Conservation (phyloP, 30 jellyfish, hydroid and myxozoan genomes). For the Aurelia coerulea region DNA sequence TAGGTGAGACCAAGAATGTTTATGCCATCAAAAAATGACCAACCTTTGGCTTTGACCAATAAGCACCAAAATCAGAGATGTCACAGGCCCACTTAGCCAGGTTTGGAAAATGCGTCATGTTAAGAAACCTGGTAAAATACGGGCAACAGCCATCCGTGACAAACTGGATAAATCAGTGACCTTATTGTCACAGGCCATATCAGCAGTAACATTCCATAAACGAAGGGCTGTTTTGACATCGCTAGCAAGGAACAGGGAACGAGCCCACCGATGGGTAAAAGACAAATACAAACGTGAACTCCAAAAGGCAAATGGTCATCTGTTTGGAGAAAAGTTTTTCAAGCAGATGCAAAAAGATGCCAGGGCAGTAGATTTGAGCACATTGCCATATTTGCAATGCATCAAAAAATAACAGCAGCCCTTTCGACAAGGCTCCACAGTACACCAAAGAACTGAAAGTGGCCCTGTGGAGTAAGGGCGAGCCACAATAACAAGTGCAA, state of each 20-base stretch:
- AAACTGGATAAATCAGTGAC: too few species aligned
- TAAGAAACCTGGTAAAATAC: background rate
- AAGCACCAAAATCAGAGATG: background rate
- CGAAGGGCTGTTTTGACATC: too few species aligned
- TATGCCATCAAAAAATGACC: background rate
- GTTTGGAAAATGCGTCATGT: background rate
- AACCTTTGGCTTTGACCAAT: background rate
- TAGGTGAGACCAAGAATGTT: too few species aligned
- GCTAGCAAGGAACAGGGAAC: background rate
- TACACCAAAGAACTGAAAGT: background rate
- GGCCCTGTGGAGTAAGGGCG: slow-evolving; percentile 5
- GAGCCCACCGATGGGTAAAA: background rate
- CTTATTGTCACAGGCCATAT: too few species aligned
- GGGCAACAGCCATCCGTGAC: background rate
- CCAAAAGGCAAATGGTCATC: background rate
- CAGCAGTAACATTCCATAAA: too few species aligned
- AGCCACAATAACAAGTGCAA: background rate
- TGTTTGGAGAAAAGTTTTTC: background rate
- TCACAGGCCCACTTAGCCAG: background rate
- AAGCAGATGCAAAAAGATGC: background rate
- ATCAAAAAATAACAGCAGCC: background rate
- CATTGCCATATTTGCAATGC: background rate
- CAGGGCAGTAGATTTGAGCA: background rate
- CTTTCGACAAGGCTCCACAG: slow-evolving; percentile 11
- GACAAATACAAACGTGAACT: background rate